Conservation (phyloP, 2,113 vertebrate genomes). For the Saccopteryx leptura region DNA sequence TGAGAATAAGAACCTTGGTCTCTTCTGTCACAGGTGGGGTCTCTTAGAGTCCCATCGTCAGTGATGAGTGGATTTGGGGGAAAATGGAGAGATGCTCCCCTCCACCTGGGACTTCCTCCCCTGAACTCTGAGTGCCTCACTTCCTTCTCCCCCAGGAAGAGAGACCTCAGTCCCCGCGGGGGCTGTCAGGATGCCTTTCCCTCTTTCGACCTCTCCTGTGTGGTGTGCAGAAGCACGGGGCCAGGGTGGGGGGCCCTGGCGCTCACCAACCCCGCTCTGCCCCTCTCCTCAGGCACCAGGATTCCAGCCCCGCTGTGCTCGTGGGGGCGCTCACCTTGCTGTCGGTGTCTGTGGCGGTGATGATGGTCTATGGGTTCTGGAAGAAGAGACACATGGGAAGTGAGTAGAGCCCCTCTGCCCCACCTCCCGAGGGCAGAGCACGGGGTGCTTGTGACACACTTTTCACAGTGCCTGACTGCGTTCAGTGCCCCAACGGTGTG, state of each 20-base stretch:
- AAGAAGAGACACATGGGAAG: constrained; percentile 77
- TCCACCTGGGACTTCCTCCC: accelerated
- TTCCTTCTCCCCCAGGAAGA: not conserved
- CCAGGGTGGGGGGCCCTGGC: accelerated
- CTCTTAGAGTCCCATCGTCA: not conserved
- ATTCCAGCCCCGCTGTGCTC: not conserved
- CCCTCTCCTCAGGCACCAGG: constrained; percentile 44
- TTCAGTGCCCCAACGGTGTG: accelerated
- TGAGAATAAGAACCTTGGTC: not conserved
- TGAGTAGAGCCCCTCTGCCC: constrained; percentile 49
- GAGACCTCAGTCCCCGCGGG: accelerated
- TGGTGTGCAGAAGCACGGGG: too few relatives aligned
- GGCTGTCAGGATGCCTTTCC: not conserved
- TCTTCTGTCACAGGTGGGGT: not conserved
- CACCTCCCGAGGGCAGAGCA: accelerated
- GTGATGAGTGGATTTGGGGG: not conserved
- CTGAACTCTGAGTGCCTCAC: not conserved
- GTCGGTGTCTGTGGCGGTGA: not conserved
- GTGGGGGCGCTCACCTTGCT: constrained; percentile 14
- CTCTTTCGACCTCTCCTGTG: accelerated
- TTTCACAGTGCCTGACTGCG: accelerated
- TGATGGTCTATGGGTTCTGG: constrained; percentile 67
- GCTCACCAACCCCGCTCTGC: not conserved
- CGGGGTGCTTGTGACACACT: not conserved
- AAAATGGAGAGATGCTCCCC: not conserved